Percentiles rank a stretch among this genome's conserved stretches.
Evolutionary conservation across 2,113 vertebrate species (phyloP).

Genomic region (Acanthisitta chloris): DNA sequence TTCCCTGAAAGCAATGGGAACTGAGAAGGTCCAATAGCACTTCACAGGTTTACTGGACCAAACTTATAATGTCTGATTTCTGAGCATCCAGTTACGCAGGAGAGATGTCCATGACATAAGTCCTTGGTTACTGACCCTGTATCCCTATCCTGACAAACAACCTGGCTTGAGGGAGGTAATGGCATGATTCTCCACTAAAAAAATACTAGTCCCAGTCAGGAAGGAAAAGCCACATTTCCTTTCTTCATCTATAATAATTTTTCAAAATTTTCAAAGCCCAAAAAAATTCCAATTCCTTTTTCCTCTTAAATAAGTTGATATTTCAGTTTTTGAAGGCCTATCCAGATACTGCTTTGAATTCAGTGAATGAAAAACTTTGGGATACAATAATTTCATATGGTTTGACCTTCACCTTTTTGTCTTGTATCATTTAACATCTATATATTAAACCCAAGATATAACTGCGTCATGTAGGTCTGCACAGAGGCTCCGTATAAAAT

Average conservation of each 20-base stretch:
- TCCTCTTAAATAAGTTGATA: background rate
- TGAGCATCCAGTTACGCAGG: background rate
- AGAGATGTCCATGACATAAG: background rate
- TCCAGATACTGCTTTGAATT: background rate
- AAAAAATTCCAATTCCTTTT: background rate
- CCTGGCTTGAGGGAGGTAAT: background rate
- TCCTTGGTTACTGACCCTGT: background rate
- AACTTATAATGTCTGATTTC: background rate
- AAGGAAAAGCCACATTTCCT: background rate
- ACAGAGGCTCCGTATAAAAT: background rate
- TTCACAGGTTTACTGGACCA: background rate
- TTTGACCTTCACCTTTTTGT: background rate
- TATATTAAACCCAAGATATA: background rate
- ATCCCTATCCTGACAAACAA: background rate
- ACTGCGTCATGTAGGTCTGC: background rate
- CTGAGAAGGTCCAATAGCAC: background rate
- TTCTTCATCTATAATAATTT: background rate
- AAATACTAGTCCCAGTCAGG: background rate
- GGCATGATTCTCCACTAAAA: background rate
- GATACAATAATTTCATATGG: background rate
- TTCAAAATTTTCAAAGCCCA: background rate
- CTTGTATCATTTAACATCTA: background rate
- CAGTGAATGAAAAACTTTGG: background rate
- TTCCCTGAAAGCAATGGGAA: background rate
- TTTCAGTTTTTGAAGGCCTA: background rate